Percentiles rank a stretch among this genome's conserved stretches.
Evolutionary conservation across 2,888 invertebrate genomes (phyloP).

Genomic region (Chelonus formosanus): DNA sequence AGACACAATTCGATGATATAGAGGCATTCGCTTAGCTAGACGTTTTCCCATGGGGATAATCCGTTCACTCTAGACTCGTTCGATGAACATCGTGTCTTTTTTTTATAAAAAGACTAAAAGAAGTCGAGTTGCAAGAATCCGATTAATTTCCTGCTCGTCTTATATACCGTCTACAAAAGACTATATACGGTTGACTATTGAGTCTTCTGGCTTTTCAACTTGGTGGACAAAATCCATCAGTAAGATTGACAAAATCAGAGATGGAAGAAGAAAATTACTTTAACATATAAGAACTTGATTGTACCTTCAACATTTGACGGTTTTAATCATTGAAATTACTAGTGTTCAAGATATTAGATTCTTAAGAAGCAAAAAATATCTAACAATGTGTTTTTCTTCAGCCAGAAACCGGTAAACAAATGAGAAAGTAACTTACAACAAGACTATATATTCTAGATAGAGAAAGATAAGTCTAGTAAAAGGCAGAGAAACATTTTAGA

Average conservation of each 20-base stretch:
- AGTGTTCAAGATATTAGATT: too few species aligned
- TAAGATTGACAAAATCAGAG: constrained; percentile 10
- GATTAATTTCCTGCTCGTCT: constrained; percentile 33
- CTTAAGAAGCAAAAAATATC: too few species aligned
- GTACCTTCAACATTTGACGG: too few species aligned
- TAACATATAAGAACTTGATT: too few species aligned
- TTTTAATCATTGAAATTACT: too few species aligned
- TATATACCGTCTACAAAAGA: constrained; percentile 15
- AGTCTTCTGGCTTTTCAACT: not conserved
- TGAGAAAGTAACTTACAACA: constrained; percentile 33
- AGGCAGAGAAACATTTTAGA: constrained; percentile 16
- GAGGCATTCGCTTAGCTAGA: constrained; percentile 28
- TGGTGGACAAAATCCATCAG: constrained; percentile 11
- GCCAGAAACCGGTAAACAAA: constrained; percentile 35
- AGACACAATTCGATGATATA: constrained; percentile 27
- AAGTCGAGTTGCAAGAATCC: constrained; percentile 25
- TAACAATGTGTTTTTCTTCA: too few species aligned
- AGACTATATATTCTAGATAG: constrained; percentile 37
- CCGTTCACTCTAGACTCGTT: constrained; percentile 25
- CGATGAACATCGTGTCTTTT: constrained; percentile 25
- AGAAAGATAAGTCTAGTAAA: constrained; percentile 50
- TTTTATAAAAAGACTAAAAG: constrained; percentile 13
- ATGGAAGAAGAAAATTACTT: not conserved
- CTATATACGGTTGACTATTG: constrained; percentile 20
- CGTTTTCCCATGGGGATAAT: constrained; percentile 30